Evolutionary conservation across 2,888 invertebrate species (phyloP).

Genomic region (Aphodius granarius): DNA sequence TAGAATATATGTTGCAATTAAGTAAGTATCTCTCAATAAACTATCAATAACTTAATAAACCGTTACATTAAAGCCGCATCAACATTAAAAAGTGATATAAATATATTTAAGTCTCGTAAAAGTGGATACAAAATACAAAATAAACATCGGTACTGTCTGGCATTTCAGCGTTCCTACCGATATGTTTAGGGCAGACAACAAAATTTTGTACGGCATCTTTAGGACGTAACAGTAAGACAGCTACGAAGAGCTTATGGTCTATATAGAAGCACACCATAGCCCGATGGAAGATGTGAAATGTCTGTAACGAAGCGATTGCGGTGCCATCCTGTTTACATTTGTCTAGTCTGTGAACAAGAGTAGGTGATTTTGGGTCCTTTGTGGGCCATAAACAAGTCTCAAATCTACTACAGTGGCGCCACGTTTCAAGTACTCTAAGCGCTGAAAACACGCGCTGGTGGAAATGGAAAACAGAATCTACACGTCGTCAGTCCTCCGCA

Average conservation of each 20-base stretch:
- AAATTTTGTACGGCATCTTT: no score
- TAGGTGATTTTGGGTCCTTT: neutral
- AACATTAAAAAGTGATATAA: no score
- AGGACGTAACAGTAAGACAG: no score
- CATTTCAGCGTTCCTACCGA: neutral
- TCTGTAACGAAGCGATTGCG: neutral
- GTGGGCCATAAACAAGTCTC: neutral
- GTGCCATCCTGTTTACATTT: neutral
- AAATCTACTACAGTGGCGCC: neutral
- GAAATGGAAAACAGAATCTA: neutral
- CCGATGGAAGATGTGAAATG: neutral
- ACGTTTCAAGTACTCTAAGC: neutral
- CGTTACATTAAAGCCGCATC: no score
- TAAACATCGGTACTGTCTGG: neutral
- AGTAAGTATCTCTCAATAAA: no score
- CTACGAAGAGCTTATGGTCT: no score
- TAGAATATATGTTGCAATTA: no score
- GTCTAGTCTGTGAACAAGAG: neutral
- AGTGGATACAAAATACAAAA: neutral
- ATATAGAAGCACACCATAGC: neutral
- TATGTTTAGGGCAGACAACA: no score
- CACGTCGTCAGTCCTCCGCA: neutral
- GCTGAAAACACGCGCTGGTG: neutral
- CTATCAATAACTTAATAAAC: no score
- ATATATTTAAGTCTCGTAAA: neutral